Evolutionary conservation across 2,113 vertebrate species (phyloP), one percentile per base, ranked within the genome.

Genomic region (Nannobrachium achirus): DNA sequence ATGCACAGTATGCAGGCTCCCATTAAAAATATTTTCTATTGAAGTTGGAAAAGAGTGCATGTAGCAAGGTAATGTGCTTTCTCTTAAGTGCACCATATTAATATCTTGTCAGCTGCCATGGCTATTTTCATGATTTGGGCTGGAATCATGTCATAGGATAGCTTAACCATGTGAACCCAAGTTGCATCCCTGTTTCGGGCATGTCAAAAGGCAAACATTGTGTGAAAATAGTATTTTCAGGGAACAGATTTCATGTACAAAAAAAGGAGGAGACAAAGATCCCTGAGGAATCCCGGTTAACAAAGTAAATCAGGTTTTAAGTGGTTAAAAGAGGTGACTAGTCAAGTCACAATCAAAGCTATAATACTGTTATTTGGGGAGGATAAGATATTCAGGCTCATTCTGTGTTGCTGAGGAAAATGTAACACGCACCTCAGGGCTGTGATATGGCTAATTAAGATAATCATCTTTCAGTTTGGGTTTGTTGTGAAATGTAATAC

Each of bases 371-470:
- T 46, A 4, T 51, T 73, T 56, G 63, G 40, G 55, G 57, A 53
- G 25, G 58, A 66, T 48, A 56, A 62, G 46, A 46, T 44, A 52
- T 25, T 44, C 6, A 51, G n/a, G 42, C 53, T 72, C 63, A 64
- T 50, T 69, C 65, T 57, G 56, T 55, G 20, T 66, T n/a, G 52
- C 59, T 64, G 56, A 64, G 66, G 8, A 59, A 69, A 70, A 61
- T 63, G 66, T 62, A 71, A 81, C 64, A 61, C 51, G 69, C 53
- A 46, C 53, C 69, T 69, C 40, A 19, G 33, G 15, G 69, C 55
- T 74, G 58, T 67, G 69, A 73, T 80, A 56, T 41, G 38, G 71
- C 69, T 80, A 69, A 82, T 88, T 84, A 79, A 78, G 77, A 88
- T 84, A 7, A 84, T 84, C 77, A 56, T 73, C 58, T 69, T 59